These are phyloP conservation scores for Macrotis lagotis DNA, from an alignment of 2,113 vertebrate species.

Conservation along the genomic window DNA sequence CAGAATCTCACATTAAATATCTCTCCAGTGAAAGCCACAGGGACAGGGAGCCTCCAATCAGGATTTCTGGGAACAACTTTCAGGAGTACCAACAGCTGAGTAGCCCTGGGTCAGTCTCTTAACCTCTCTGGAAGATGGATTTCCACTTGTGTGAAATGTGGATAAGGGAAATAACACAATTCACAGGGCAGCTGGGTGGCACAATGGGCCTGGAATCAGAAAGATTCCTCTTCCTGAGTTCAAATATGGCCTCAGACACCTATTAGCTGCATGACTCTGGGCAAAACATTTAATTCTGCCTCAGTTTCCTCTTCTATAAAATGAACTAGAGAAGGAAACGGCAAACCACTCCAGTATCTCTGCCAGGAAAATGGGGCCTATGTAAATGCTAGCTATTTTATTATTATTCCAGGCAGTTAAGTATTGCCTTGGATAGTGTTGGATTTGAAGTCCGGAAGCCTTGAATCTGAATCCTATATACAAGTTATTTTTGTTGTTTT, in stretches of 20 bases:
- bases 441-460: not conserved
- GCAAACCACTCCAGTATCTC: too few species aligned
- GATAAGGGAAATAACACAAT: too few species aligned
- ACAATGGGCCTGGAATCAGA: too few species aligned
- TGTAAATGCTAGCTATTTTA: not conserved
- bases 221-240: too few species aligned
- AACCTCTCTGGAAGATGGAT: not conserved
- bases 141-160: not conserved
- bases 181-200: too few species aligned
- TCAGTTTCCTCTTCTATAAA: too few species aligned
- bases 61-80: not conserved
- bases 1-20: not conserved
- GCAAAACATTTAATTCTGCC: too few species aligned
- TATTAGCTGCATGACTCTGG: too few species aligned
- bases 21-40: not conserved
- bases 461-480: not conserved
- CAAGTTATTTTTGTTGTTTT: not conserved
- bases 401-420: not conserved
- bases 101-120: not conserved
- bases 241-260: too few species aligned
- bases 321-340: too few species aligned
- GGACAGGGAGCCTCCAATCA: not conserved
- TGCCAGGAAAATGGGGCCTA: not conserved
- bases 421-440: not conserved
- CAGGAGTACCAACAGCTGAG: not conserved